Evolutionary conservation across 2,797 vertebrate genomes (phyloP).

Genomic region (Malacoctenus gilli): DNA sequence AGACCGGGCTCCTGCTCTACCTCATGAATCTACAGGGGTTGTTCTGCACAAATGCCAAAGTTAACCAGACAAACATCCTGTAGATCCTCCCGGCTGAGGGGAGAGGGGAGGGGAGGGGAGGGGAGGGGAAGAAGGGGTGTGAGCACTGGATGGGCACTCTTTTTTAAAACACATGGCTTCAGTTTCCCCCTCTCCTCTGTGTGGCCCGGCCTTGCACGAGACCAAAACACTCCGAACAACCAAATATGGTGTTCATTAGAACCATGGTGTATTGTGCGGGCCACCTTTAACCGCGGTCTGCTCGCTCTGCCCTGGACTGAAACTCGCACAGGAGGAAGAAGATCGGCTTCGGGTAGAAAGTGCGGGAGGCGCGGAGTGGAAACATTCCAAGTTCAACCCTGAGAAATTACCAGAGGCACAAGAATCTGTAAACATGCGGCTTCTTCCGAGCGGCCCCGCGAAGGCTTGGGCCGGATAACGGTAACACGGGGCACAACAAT

Average conservation of each 20-base stretch:
- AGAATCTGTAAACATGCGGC: slow-evolving; percentile 5
- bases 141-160: slow-evolving; percentile 57
- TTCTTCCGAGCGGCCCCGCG: not conserved
- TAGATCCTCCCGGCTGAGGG: slow-evolving; percentile 27
- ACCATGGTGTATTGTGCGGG: slow-evolving; percentile 26
- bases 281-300: slow-evolving; percentile 43
- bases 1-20: slow-evolving; percentile 22
- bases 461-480: slow-evolving; percentile 1
- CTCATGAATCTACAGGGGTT: slow-evolving; percentile 37
- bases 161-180: slow-evolving; percentile 70
- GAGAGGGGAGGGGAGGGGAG: slow-evolving; percentile 16
- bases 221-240: slow-evolving; percentile 68
- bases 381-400: not conserved
- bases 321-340: not conserved
- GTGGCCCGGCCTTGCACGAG: slow-evolving; percentile 60
- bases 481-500: not conserved
- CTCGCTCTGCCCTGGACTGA: slow-evolving; percentile 5
- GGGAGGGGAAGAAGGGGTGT: slow-evolving; percentile 30
- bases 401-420: not conserved
- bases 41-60: slow-evolving; percentile 23
- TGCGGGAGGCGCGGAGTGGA: too few species aligned
- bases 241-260: slow-evolving; percentile 79
- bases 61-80: slow-evolving; percentile 55
- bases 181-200: slow-evolving; percentile 65
- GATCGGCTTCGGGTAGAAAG: too few species aligned